A percentile compares a stretch with the other conserved stretches of the same genome.
These are phyloP conservation scores for Phrynocephalus forsythii DNA, from an alignment of 2,797 vertebrate species.

Conservation along the genomic window DNA sequence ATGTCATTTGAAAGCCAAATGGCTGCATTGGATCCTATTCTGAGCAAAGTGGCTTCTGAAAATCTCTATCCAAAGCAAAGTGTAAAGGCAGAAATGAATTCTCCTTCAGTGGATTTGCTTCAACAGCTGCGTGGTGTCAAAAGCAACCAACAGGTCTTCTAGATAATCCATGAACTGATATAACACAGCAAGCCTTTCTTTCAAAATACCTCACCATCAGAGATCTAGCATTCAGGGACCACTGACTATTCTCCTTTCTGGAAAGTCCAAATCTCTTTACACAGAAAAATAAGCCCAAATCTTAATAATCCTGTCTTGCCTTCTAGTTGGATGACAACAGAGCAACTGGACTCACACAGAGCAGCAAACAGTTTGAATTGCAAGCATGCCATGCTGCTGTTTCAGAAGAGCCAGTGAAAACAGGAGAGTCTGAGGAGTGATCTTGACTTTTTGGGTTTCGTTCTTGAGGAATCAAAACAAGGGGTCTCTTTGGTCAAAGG, in stretches of 20 bases:
- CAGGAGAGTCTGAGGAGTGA: conserved; percentile 7
- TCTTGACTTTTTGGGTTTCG: conserved; percentile 6
- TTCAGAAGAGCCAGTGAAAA: neutral
- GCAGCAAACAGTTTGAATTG: conserved; percentile 15
- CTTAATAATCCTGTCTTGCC: neutral
- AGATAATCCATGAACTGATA: neutral
- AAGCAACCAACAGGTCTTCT: neutral
- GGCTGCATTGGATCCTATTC: neutral
- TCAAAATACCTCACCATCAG: conserved; percentile 1
- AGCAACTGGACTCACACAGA: neutral
- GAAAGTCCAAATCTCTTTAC: neutral
- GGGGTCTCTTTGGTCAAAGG: neutral
- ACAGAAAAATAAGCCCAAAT: neutral
- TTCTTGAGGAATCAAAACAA: neutral
- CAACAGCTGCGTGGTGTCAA: neutral
- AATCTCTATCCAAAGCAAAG: neutral
- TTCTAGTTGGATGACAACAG: neutral
- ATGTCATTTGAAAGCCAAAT: neutral
- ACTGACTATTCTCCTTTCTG: conserved; percentile 9
- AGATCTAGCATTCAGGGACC: neutral
- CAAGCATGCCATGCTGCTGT: neutral
- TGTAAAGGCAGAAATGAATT: neutral
- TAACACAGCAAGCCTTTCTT: neutral
- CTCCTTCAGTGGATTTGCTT: rapidly evolving
- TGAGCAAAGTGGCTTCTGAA: neutral